A percentile compares a stretch with the other conserved stretches of the same genome.
Conservation (phyloP, 1,140 invertebrate species). For the Drosophila sturtevanti region DNA sequence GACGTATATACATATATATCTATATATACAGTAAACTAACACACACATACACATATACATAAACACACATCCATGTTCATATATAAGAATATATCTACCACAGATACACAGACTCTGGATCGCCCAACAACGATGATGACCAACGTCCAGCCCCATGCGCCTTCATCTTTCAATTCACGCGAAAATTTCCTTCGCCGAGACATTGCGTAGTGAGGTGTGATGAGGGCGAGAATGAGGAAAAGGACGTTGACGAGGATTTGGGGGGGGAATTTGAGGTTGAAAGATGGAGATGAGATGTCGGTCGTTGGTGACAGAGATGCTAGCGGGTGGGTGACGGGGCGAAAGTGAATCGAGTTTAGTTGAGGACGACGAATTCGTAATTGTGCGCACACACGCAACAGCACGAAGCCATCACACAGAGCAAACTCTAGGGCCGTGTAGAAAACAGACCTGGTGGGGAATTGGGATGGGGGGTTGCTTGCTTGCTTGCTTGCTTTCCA, state of each 20-base stretch:
- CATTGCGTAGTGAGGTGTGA: conserved; percentile 58
- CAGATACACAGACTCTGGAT: conserved; percentile 14
- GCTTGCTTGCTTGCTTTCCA: conserved; percentile 29
- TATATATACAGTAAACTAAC: no score
- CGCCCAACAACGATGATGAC: conserved; percentile 52
- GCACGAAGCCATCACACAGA: conserved; percentile 49
- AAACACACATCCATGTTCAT: conserved; percentile 20
- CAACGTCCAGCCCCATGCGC: conserved; percentile 70
- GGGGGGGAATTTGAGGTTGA: neutral
- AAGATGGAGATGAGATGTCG: conserved; percentile 39
- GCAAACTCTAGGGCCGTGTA: conserved; percentile 10
- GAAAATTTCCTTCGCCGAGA: conserved; percentile 73
- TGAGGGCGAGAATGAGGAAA: conserved; percentile 31
- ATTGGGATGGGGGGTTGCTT: neutral
- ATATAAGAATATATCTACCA: conserved; percentile 22
- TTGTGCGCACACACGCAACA: conserved; percentile 66
- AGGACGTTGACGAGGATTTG: neutral
- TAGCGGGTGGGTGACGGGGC: conserved; percentile 44
- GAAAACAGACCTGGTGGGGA: conserved; percentile 3
- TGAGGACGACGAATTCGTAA: conserved; percentile 78
- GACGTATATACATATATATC: conserved; percentile 44
- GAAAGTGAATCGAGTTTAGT: conserved; percentile 77
- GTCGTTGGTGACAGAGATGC: conserved; percentile 65
- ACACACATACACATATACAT: conserved; percentile 12
- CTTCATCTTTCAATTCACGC: conserved; percentile 80